A percentile compares a stretch with the other conserved stretches of the same genome.
Conservation (phyloP, 2,113 vertebrate species). For the Lipophrys pholis region DNA sequence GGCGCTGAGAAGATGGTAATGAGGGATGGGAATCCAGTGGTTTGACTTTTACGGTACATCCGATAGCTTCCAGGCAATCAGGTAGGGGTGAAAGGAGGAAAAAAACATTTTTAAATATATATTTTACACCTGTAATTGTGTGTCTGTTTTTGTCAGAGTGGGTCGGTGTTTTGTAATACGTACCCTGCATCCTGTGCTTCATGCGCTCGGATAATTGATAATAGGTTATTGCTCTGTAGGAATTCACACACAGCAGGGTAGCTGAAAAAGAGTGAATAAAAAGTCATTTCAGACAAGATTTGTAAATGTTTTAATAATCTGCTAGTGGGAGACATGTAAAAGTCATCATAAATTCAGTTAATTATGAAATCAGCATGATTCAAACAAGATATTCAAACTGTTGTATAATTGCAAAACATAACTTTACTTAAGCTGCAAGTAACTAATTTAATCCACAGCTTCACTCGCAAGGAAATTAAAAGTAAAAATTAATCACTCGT, state of each 20-base stretch:
- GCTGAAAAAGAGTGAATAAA: constrained; percentile 79
- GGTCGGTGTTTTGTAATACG: constrained; percentile 57
- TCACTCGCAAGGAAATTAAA: constrained; percentile 21
- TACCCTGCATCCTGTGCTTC: constrained; percentile 99
- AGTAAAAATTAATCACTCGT: constrained; percentile 44
- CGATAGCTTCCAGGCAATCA: constrained; percentile 77
- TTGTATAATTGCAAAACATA: neutral
- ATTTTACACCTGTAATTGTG: constrained; percentile 3
- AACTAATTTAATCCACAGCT: constrained; percentile 19
- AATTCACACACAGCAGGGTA: constrained; percentile 99
- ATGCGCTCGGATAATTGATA: constrained; percentile 98
- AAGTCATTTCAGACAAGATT: constrained; percentile 1
- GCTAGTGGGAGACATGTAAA: neutral
- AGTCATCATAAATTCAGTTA: neutral
- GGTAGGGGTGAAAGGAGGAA: constrained; percentile 15
- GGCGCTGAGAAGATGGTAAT: constrained; percentile 89
- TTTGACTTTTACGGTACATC: constrained; percentile 89
- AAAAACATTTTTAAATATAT: constrained; percentile 7
- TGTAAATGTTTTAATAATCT: neutral
- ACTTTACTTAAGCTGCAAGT: constrained; percentile 8
- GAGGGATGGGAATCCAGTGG: constrained; percentile 87
- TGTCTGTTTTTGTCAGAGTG: constrained; percentile 11
- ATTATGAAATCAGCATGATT: neutral
- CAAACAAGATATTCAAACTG: neutral
- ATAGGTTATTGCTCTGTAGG: constrained; percentile 99